These are phyloP conservation scores for Sinocyclocheilus rhinocerous DNA, from an alignment of 2,113 vertebrate genomes.

Conservation along the genomic window DNA sequence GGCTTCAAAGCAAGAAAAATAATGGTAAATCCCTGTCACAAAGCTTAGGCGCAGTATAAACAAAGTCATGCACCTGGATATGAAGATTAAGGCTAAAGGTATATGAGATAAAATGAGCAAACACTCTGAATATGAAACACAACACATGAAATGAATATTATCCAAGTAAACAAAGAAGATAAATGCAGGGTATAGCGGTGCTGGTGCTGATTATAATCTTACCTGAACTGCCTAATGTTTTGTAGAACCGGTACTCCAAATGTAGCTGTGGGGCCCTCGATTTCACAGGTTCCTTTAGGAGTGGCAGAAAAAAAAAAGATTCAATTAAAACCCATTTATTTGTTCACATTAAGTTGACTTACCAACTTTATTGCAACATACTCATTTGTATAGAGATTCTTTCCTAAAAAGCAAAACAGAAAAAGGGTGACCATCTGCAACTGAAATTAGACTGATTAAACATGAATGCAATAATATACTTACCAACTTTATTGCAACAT, in stretches of 20 bases:
- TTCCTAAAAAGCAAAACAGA: no score
- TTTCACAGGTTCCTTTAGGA: conserved; percentile 86
- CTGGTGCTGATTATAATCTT: conserved; percentile 52
- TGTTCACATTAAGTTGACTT: no score
- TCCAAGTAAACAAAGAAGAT: not conserved
- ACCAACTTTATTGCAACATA: no score
- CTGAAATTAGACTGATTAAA: no score
- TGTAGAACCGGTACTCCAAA: conserved; percentile 91
- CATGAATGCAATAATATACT: no score
- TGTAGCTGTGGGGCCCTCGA: conserved; percentile 88
- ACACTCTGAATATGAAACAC: not conserved
- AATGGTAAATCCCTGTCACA: conserved; percentile 4
- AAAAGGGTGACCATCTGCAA: no score
- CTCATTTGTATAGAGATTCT: no score
- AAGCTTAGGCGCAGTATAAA: conserved; percentile 1
- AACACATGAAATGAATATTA: not conserved
- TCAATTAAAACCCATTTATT: no score
- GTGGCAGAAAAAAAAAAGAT: conserved; percentile 39
- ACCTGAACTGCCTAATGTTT: conserved; percentile 86
- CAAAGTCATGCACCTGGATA: not conserved
- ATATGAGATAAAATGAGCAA: not conserved
- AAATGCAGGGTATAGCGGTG: not conserved
- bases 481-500: no score
- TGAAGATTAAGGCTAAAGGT: conserved; percentile 1
- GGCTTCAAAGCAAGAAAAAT: conserved; percentile 23